A percentile compares a stretch with the other conserved stretches of the same genome.
Conservation (phyloP, 2,888 invertebrate species). For the Zygaena filipendulae region DNA sequence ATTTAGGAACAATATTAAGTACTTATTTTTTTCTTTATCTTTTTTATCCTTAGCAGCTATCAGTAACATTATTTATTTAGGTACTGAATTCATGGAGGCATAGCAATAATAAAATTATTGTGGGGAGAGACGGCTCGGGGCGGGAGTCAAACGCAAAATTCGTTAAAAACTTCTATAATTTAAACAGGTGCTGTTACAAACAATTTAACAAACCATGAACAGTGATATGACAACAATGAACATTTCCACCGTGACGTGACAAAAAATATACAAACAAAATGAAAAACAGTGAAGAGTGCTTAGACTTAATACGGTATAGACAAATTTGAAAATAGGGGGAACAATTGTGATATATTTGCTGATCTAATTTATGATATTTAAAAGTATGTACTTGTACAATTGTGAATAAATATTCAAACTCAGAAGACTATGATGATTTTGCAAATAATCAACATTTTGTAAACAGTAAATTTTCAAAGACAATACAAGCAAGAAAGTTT, state of each 20-base stretch:
- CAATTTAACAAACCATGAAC: constrained; percentile 34
- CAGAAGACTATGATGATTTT: too few relatives aligned
- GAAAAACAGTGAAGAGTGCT: constrained; percentile 67
- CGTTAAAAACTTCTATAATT: constrained; percentile 14
- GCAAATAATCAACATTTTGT: constrained; percentile 22
- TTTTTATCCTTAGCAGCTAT: too few relatives aligned
- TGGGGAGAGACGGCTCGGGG: too few relatives aligned
- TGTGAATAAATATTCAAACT: constrained; percentile 24
- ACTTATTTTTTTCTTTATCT: too few relatives aligned
- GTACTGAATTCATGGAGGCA: too few relatives aligned
- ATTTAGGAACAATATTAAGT: too few relatives aligned
- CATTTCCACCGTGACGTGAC: constrained; percentile 47
- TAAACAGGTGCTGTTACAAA: constrained; percentile 34
- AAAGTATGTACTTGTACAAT: constrained; percentile 25
- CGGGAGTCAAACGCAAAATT: constrained; percentile 33
- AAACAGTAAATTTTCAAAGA: constrained; percentile 22
- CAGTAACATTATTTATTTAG: too few relatives aligned
- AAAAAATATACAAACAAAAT: constrained; percentile 42
- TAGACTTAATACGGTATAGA: constrained; percentile 37
- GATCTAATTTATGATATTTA: constrained; percentile 49
- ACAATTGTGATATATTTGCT: constrained; percentile 58
- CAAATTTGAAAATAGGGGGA: constrained; percentile 23
- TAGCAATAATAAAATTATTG: too few relatives aligned
- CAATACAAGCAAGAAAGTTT: background rate
- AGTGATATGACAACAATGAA: constrained; percentile 30